Conservation (phyloP, 2,797 vertebrate species). For the Apodemus agrarius region DNA sequence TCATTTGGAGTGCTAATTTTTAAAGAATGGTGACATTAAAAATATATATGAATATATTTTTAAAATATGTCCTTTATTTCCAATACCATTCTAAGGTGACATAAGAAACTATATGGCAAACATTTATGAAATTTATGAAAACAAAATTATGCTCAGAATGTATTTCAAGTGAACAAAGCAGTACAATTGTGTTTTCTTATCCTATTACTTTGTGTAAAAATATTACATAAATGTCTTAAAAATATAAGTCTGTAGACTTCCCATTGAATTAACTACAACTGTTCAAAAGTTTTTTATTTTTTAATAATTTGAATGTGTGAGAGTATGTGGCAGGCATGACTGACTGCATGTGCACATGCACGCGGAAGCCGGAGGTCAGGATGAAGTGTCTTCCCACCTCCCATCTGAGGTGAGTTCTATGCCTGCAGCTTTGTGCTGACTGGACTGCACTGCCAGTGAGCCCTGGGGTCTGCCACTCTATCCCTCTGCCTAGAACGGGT, state of each 20-base stretch:
- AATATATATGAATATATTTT: not conserved
- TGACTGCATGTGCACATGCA: too few species aligned
- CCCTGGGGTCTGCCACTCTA: too few species aligned
- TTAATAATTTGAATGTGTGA: not conserved
- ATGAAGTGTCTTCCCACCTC: not conserved
- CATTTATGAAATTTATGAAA: slow-evolving; percentile 24
- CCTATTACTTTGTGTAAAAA: slow-evolving; percentile 1
- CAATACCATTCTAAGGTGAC: slow-evolving; percentile 3
- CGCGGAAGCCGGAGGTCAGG: not conserved
- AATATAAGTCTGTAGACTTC: not conserved
- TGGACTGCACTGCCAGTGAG: too few species aligned
- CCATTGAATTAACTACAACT: not conserved
- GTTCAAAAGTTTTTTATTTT: not conserved
- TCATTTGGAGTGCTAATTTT: not conserved
- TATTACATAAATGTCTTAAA: not conserved
- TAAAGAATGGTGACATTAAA: slow-evolving; percentile 10
- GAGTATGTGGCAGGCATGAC: not conserved
- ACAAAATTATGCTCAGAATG: not conserved
- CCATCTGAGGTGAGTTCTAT: not conserved
- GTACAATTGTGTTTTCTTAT: not conserved
- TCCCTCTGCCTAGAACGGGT: not conserved
- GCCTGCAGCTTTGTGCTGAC: not conserved
- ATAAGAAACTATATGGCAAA: slow-evolving; percentile 14
- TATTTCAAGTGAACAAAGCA: slow-evolving; percentile 26
- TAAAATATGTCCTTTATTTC: slow-evolving; percentile 19